Evolutionary conservation across 1,140 invertebrate genomes (phyloP), one percentile per base, ranked within the genome.

Genomic region (Drosophila rhopaloa): DNA sequence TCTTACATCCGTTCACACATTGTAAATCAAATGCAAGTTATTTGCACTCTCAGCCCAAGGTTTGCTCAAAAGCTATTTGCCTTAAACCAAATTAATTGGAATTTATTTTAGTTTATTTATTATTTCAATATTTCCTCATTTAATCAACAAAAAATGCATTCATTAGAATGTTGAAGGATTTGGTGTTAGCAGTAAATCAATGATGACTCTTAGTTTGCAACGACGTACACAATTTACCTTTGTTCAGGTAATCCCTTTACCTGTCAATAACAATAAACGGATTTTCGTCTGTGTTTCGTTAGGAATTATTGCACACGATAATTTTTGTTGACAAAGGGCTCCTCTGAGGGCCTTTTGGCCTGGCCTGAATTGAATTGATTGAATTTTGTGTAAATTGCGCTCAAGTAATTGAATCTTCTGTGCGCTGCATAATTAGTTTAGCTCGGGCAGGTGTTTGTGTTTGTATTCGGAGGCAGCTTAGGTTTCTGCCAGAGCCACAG

Each of bases 331-430:
- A 65, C 68, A 63, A 43, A 56, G 9, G 19, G 29, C 57, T 55
- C 27, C 44, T 27, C 51, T 56, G 24, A 19, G 56, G 43, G 43
- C 43, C 41, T 38, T 65, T 41, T 27, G 38, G 60, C 19, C 38
- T 19, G 38, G 38, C 6, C 37, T 29, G 35, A 65, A 53, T 54
- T 76, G 41, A 77, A 70, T 77, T 76, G 74, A 77, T 76, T 70
- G 56, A 60, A 56, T 61, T 76, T 61, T 50, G 53, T 51, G 37
- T 16, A 58, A 27, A 53, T 66, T 76, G 44, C 37, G 40, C 35
- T 53, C 54, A 59, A 76, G 53, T 76, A 76, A 76, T 76, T 76
- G 32, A 76, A 76, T 51, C 43, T 54, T 75, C 38, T 63, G 38
- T 57, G 27, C 35, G 40, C 19, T 41, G 46, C 41, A 38, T 76